Conservation (phyloP, 2,113 vertebrate species). For the Peromyscus leucopus region DNA sequence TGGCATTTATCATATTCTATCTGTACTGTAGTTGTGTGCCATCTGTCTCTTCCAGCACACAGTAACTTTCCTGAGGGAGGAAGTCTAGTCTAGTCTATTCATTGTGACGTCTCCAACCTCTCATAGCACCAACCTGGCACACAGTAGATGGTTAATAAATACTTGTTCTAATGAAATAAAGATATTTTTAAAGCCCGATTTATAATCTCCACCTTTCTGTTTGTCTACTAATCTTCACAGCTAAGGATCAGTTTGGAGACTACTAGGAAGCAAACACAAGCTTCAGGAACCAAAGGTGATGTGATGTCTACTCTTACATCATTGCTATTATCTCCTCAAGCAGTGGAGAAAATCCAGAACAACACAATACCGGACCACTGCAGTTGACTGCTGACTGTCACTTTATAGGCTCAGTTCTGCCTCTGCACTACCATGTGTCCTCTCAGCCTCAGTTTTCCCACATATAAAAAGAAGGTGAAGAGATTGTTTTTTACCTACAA, state of each 20-base stretch:
- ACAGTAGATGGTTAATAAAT: conserved; percentile 59
- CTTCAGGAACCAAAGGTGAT: not conserved
- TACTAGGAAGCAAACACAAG: not conserved
- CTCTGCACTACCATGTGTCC: not conserved
- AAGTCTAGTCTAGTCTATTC: not conserved
- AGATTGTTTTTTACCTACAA: not conserved
- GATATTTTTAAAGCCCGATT: not conserved
- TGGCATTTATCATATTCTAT: conserved; percentile 64
- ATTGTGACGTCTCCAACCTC: not conserved
- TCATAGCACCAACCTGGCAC: not conserved
- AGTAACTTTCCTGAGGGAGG: conserved; percentile 59
- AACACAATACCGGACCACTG: not conserved
- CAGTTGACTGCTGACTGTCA: not conserved
- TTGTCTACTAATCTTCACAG: conserved; percentile 3
- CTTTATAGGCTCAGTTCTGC: not conserved
- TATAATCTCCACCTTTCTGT: not conserved
- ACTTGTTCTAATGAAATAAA: conserved; percentile 9
- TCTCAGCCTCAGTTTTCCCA: not conserved
- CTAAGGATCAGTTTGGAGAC: conserved; percentile 8
- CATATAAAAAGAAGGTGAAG: not conserved
- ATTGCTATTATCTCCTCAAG: not conserved
- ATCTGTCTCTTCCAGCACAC: conserved; percentile 59
- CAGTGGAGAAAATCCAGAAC: not conserved
- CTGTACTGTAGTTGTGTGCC: not conserved
- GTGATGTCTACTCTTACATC: not conserved